Evolutionary conservation across 2,113 vertebrate species (phyloP), one percentile per base, ranked within the genome.

Genomic region (Diadophis punctatus): DNA sequence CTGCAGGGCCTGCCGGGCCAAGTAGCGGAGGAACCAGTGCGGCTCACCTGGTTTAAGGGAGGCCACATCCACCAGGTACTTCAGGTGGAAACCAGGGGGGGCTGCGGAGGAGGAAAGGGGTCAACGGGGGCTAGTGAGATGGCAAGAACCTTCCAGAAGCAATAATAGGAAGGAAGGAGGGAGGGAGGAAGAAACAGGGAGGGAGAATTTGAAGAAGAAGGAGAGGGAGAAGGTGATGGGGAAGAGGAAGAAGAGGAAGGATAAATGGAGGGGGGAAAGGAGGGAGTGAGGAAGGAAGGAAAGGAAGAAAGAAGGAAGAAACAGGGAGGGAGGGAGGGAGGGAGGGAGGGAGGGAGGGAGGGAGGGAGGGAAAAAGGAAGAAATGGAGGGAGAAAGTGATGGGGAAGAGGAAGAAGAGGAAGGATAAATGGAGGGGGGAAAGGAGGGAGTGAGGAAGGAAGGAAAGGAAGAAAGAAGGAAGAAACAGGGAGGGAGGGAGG

Each of bases 1-100:
- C 95, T 99, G 99, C 93, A 99, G 97, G 34, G 97, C 97, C 89
- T 99, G 98, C 34, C 97, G 94, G 0, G 98, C 98, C 95, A 99
- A 96, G 97, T 99, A 99, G 85, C 93, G 97, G 90, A 98, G 12
- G 52, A 99, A 99, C 97, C 98, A 98, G 87, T 90, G 96, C 90
- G 95, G 98, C 95, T 99, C 99, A 1, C 98, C 98, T 0, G 98
- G 96, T 20, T 96, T 98, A 91, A 99, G 97, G 95, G 98, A 98
- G 3, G 91, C 51, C 0, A 98, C 96, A 53, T 98, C 98, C 60
- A 99, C 98, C 95, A 97, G 93, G 96, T 98, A 99, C 95, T 97
- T 97, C 84, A 98, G 96, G 97, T 99, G 98, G 92, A 98, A 96
- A 12, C 99, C 99, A 0, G 98, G 98, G 3, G 96, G 93, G 3